A percentile compares a stretch with the other conserved stretches of the same genome.
Conservation (phyloP, 2,797 vertebrate species). For the Notamacropus eugenii region DNA sequence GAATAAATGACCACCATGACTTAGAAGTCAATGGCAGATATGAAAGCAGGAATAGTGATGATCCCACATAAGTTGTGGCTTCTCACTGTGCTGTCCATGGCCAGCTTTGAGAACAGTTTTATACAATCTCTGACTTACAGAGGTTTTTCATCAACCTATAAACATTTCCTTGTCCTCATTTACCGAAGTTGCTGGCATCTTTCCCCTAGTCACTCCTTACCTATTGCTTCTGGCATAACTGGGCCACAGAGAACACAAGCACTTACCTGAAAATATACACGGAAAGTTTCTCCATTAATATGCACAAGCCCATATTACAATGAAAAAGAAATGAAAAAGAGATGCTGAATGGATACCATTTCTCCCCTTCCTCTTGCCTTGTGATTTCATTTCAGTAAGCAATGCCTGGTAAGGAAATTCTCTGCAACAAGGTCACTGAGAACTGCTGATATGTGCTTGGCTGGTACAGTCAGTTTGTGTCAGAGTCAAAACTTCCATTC, state of each 20-base stretch:
- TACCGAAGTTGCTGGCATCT: not conserved
- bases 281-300: conserved; percentile 5
- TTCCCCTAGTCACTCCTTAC: not conserved
- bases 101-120: conserved; percentile 34
- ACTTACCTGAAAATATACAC: not conserved
- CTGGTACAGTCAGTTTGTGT: not conserved
- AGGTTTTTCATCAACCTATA: conserved; percentile 21
- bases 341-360: conserved; percentile 2
- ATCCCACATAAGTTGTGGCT: not conserved
- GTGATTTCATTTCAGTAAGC: not conserved
- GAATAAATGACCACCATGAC: conserved; percentile 18
- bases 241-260: not conserved
- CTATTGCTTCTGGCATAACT: not conserved
- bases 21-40: conserved; percentile 36
- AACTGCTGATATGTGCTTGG: not conserved
- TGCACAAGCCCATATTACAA: not conserved
- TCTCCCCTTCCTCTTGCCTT: not conserved
- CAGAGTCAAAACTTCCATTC: not conserved
- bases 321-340: conserved; percentile 23
- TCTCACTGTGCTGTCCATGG: not conserved
- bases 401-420: not conserved
- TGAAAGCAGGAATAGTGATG: not conserved
- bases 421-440: not conserved
- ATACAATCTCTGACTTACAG: conserved; percentile 17
- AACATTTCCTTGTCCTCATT: not conserved